Conservation (phyloP, 2,797 vertebrate species). For the Lacerta viridis region DNA sequence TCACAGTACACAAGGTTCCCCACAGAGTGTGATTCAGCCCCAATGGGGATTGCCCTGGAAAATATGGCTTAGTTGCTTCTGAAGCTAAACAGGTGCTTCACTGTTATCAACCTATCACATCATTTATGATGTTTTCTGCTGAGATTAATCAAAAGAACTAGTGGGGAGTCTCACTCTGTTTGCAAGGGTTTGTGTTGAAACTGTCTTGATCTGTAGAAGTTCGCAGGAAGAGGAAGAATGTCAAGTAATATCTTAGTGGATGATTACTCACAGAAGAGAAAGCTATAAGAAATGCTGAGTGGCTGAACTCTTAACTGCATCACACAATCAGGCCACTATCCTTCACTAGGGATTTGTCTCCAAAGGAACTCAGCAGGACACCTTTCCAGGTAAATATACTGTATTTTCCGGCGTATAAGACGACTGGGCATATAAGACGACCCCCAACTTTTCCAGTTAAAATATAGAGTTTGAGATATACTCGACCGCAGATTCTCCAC, state of each 20-base stretch:
- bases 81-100: neutral
- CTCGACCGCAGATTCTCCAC: no score
- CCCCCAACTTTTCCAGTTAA: no score
- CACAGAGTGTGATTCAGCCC: neutral
- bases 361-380: no score
- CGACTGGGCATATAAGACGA: no score
- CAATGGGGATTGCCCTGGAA: neutral
- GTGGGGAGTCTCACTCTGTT: neutral
- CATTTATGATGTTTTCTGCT: neutral
- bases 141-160: conserved; percentile 4
- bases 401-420: no score
- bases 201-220: neutral
- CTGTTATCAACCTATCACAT: neutral
- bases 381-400: neutral
- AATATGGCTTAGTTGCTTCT: neutral
- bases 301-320: neutral
- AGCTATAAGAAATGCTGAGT: neutral
- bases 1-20: neutral
- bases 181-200: neutral
- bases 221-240: neutral
- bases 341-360: no score
- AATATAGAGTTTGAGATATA: no score
- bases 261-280: neutral
- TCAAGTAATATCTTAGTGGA: neutral
- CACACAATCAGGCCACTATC: neutral